These are phyloP conservation scores for Andricus quercusramuli DNA, from an alignment of 2,888 invertebrate genomes.

Conservation along the genomic window DNA sequence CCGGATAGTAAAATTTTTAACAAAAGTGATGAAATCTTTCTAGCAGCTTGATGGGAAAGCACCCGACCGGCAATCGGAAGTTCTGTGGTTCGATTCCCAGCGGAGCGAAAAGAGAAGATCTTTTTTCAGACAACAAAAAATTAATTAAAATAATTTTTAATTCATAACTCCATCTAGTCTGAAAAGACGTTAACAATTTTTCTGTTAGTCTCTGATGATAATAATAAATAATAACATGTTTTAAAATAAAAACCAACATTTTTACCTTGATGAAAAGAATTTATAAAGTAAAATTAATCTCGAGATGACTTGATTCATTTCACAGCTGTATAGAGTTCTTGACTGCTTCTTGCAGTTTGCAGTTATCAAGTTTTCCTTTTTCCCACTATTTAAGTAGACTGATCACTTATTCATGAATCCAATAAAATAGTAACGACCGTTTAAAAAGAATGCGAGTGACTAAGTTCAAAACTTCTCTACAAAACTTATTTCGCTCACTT, in stretches of 20 bases:
- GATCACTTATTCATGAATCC: slow-evolving; percentile 5
- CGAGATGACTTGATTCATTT: background rate
- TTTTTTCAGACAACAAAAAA: no score
- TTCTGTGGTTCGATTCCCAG: no score
- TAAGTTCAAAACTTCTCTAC: no score
- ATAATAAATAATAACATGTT: background rate
- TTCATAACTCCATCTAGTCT: no score
- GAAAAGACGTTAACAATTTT: no score
- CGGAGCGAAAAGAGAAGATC: no score
- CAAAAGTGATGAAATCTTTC: no score
- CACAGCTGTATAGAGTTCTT: background rate
- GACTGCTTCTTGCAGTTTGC: background rate
- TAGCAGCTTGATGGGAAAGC: no score
- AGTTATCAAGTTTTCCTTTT: background rate
- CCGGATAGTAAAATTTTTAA: no score
- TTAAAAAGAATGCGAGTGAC: background rate
- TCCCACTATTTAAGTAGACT: background rate
- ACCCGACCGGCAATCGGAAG: no score
- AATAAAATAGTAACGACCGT: background rate
- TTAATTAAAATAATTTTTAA: no score
- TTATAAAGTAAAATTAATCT: background rate
- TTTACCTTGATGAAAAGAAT: background rate
- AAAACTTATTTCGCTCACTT: background rate
- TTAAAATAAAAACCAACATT: background rate
- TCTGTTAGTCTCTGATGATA: no score